Percentiles rank a stretch among this genome's conserved stretches.
Conservation (phyloP, 1,140 invertebrate species). For the Ceratosolen solmsi region DNA sequence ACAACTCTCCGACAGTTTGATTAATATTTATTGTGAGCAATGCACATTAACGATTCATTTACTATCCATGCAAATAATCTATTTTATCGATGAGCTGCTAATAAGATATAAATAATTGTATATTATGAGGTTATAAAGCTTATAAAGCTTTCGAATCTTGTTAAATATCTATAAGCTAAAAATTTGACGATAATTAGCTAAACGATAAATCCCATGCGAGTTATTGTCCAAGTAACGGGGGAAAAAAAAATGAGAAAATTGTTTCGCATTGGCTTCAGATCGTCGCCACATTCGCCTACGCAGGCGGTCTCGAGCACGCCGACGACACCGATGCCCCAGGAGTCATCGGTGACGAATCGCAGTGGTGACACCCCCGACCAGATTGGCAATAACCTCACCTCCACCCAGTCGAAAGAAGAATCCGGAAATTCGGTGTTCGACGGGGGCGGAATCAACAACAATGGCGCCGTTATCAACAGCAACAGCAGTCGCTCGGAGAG, state of each 20-base stretch:
- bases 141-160: too few species aligned
- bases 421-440: constrained; percentile 75
- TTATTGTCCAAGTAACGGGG: too few species aligned
- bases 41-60: too few species aligned
- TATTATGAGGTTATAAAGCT: too few species aligned
- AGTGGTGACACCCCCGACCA: constrained; percentile 68
- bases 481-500: constrained; percentile 18
- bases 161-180: too few species aligned
- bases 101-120: too few species aligned
- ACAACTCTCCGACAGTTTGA: too few species aligned
- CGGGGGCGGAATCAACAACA: constrained; percentile 65
- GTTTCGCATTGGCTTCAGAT: constrained; percentile 56
- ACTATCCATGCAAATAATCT: too few species aligned
- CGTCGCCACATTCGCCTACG: constrained; percentile 67
- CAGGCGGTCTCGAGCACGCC: constrained; percentile 67
- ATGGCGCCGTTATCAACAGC: constrained; percentile 55
- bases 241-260: not conserved
- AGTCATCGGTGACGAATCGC: constrained; percentile 59
- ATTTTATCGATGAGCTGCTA: too few species aligned
- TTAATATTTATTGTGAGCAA: too few species aligned
- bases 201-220: too few species aligned
- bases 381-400: constrained; percentile 62
- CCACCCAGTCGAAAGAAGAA: constrained; percentile 71
- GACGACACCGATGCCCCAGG: constrained; percentile 60
- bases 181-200: too few species aligned